Conservation (phyloP, 2,888 invertebrate genomes). For the Cephus runcator region DNA sequence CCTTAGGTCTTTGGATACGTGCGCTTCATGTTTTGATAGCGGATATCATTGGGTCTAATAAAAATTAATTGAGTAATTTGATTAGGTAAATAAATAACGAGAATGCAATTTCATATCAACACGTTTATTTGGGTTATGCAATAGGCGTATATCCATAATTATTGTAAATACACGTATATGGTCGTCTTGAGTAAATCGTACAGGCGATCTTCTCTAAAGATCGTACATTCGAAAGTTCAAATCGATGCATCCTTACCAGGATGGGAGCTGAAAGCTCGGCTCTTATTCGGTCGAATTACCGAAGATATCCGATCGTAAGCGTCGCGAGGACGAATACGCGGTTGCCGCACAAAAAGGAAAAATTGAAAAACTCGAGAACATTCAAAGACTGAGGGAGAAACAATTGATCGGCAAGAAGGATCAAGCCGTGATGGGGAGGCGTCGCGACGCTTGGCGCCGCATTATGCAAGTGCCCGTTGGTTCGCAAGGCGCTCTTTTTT, state of each 20-base stretch:
- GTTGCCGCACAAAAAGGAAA: not conserved
- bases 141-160: conserved; percentile 53
- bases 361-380: not conserved
- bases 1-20: not conserved
- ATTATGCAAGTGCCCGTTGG: not conserved
- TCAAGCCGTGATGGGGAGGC: not conserved
- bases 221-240: not conserved
- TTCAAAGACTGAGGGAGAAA: not conserved
- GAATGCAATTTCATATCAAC: conserved; percentile 37
- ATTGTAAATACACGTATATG: conserved; percentile 58
- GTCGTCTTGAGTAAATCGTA: conserved; percentile 35
- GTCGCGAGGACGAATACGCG: not conserved
- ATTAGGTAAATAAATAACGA: not conserved
- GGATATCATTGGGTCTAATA: not conserved
- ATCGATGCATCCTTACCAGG: not conserved
- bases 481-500: not conserved
- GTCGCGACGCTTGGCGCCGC: not conserved
- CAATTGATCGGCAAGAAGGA: not conserved
- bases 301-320: not conserved
- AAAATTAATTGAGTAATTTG: not conserved
- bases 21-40: not conserved
- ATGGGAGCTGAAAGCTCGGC: not conserved
- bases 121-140: conserved; percentile 47
- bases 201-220: not conserved
- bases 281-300: not conserved